A percentile compares a stretch with the other conserved stretches of the same genome.
Conservation (phyloP, 2,113 vertebrate genomes). For the Marcusenius ussheri region DNA sequence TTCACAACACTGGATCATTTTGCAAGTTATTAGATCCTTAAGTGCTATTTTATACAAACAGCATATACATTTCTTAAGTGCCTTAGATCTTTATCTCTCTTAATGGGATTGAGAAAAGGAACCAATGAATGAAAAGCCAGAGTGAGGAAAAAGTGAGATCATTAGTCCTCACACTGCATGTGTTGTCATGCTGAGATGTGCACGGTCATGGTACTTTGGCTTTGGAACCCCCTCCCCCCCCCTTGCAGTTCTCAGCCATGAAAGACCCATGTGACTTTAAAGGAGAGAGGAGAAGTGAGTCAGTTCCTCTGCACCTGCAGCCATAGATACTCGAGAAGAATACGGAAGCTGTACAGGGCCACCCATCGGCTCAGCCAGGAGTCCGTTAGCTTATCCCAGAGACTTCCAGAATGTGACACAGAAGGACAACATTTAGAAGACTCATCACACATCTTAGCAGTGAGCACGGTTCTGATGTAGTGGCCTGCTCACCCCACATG, state of each 20-base stretch:
- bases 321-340: background rate
- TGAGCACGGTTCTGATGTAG: slow-evolving; percentile 34
- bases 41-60: background rate
- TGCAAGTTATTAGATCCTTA: background rate
- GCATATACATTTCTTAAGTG: background rate
- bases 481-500: background rate
- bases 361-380: too few species aligned
- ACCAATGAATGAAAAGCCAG: background rate
- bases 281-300: background rate
- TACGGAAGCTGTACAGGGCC: background rate
- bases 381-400: background rate
- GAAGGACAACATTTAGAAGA: slow-evolving; percentile 27
- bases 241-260: background rate
- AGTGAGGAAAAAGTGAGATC: background rate
- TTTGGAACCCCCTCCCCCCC: background rate
- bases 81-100: background rate
- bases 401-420: slow-evolving; percentile 29
- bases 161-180: background rate
- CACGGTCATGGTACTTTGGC: background rate
- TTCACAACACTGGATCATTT: background rate
- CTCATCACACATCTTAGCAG: slow-evolving; percentile 38
- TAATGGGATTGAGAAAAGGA: background rate
- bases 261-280: background rate
- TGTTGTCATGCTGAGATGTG: background rate
- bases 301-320: background rate